These are phyloP conservation scores for Hesperophylax magnus DNA, from an alignment of 1,140 invertebrate genomes.

Conservation along the genomic window DNA sequence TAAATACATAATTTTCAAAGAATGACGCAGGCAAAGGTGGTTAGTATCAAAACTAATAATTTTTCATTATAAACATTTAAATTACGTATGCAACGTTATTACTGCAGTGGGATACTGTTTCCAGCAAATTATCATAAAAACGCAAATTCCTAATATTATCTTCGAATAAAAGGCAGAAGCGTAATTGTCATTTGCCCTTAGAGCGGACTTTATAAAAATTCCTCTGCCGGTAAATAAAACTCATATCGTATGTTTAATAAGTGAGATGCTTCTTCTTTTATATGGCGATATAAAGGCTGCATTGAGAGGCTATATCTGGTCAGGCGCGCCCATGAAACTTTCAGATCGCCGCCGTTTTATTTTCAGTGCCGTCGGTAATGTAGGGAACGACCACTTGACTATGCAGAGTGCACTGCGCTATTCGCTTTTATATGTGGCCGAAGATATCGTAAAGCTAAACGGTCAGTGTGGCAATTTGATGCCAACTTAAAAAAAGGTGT, in stretches of 20 bases:
- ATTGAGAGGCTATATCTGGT: conserved; percentile 33
- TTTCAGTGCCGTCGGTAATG: conserved; percentile 12
- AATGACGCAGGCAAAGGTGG: too few relatives aligned
- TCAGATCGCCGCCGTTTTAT: conserved; percentile 7
- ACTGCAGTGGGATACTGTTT: too few relatives aligned
- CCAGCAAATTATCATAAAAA: too few relatives aligned
- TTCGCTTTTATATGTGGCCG: conserved; percentile 21
- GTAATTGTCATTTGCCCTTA: too few relatives aligned
- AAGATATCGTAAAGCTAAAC: conserved; percentile 1
- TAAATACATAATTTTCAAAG: too few relatives aligned
- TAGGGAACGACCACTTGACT: conserved; percentile 24
- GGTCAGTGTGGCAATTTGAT: not conserved
- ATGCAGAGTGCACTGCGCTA: conserved; percentile 30
- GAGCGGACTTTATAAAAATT: conserved; percentile 5
- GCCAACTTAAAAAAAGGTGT: not conserved
- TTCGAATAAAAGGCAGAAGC: too few relatives aligned
- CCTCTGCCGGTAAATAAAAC: not conserved
- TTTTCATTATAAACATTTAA: too few relatives aligned
- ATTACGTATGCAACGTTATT: too few relatives aligned
- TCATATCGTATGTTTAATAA: conserved; percentile 27
- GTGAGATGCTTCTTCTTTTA: conserved; percentile 21
- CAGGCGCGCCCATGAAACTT: conserved; percentile 4
- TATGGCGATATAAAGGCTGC: conserved; percentile 17
- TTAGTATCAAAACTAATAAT: too few relatives aligned
- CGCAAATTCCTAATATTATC: too few relatives aligned